These are phyloP conservation scores for Acrobasis suavella DNA, from an alignment of 2,888 invertebrate species.

Conservation along the genomic window DNA sequence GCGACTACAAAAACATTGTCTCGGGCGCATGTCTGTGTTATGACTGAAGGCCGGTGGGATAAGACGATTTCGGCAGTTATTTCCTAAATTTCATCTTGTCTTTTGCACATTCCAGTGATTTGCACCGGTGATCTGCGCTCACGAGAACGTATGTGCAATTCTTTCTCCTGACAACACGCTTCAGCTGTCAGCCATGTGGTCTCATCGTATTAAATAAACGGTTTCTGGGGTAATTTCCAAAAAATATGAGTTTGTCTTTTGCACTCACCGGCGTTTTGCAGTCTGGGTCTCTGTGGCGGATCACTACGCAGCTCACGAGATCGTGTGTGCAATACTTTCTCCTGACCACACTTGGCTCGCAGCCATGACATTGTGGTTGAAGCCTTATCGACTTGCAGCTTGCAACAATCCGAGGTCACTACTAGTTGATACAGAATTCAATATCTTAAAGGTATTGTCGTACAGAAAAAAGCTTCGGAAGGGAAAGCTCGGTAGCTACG, in stretches of 20 bases:
- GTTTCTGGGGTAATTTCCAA: no score
- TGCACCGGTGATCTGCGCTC: background rate
- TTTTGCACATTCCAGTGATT: background rate
- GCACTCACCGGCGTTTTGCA: no score
- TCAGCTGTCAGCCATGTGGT: background rate
- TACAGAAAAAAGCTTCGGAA: background rate
- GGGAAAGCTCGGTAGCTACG: background rate
- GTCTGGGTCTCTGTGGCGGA: background rate
- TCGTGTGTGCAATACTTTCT: slow-evolving; percentile 17
- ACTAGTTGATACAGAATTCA: slow-evolving; percentile 8
- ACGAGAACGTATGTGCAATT: slow-evolving; percentile 9
- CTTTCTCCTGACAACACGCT: slow-evolving; percentile 5
- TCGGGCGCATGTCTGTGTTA: no score
- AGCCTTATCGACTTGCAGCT: background rate
- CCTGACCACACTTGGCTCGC: background rate
- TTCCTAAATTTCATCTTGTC: background rate
- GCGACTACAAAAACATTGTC: no score
- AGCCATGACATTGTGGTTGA: slow-evolving; percentile 15
- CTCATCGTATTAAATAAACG: background rate
- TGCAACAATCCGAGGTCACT: background rate
- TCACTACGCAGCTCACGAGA: slow-evolving; percentile 12
- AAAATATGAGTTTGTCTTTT: no score
- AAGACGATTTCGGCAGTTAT: no score
- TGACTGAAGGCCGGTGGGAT: no score
- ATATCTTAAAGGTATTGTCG: background rate